Base-by-base conservation (phyloP, 2,113 vertebrate genomes). In the Tricholaema leucomelas region DNA sequence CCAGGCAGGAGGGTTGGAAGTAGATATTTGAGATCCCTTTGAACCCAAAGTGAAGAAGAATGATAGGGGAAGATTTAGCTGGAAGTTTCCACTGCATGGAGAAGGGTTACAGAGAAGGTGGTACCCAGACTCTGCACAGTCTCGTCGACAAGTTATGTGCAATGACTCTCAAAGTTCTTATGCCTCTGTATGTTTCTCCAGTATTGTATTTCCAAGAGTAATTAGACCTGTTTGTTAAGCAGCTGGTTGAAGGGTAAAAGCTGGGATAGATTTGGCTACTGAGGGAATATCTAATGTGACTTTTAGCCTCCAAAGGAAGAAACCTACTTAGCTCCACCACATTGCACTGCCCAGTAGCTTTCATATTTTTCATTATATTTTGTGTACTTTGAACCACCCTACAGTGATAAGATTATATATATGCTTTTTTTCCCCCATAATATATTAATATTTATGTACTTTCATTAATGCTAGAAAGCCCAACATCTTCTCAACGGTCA, bases 381-480 rank as follows among this genome's bases (percentile, higher is more conserved):
- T 76, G 89, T 91, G 64, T 90, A 92, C 85, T 96, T 92, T 91
- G 91, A 97, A 91, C 19, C 54, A 58, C 71, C 67, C 84, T 35
- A 75, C 6, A 54, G 65, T 44, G 44, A 78, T 88, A 84, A 82
- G n/a, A 66, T 50, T 50, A 50, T 24, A 50, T 50, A 24, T 50
- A 10, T 18, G 89, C 76, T 69, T 55, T 91, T 93, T 83, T 69
- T 48, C 59, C 81, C 73, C 44, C n/a, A 24, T 50, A 93, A 87
- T 81, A 40, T 81, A 97, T 97, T 92, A 96, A 95, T 96, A 92
- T 96, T 97, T 95, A 94, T 92, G 79, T 94, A 77, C 55, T 94
- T 96, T 88, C 72, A 74, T 96, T 96, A 91, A 83, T 96, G 63
- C 92, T 81, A 92, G 82, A 96, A 96, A 93, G 25, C 33, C 84